phyloP scores from a whole-genome alignment of 2,113 vertebrate species.

The Nansenia antarctica region DNA sequence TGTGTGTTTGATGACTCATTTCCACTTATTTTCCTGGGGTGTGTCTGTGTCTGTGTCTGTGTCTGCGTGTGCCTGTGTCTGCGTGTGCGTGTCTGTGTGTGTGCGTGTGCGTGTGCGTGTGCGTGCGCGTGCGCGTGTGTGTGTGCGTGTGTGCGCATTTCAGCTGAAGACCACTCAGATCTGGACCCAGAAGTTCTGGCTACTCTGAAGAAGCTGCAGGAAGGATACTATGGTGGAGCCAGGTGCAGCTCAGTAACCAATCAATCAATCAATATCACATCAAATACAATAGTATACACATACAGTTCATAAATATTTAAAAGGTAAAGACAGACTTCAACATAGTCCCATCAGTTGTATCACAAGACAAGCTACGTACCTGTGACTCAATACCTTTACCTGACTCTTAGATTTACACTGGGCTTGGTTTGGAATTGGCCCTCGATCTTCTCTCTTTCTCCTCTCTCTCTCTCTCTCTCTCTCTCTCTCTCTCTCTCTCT shows the following conservation, averaged over 20 bases:
- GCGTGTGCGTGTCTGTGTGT: neutral
- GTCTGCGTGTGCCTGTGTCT: neutral
- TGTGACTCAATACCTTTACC: neutral
- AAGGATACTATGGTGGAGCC: slow-evolving; percentile 94
- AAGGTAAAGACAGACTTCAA: too few relatives aligned
- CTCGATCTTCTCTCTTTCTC: too few relatives aligned
- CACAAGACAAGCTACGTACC: neutral
- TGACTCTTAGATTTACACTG: too few relatives aligned
- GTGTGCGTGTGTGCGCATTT: slow-evolving; percentile 24
- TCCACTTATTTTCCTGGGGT: too few relatives aligned
- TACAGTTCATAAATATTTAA: too few relatives aligned
- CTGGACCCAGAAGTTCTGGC: slow-evolving; percentile 87
- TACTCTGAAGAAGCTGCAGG: slow-evolving; percentile 89
- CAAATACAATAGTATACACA: too few relatives aligned
- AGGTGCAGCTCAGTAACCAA: too few relatives aligned
- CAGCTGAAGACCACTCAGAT: slow-evolving; percentile 81
- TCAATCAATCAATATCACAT: too few relatives aligned
- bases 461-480: too few relatives aligned
- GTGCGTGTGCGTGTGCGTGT: neutral
- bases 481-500: too few relatives aligned
- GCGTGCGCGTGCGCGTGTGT: neutral
- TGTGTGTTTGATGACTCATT: neutral
- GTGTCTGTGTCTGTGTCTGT: neutral
- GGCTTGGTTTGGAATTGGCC: too few relatives aligned
- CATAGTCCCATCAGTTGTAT: too few relatives aligned